A percentile compares a stretch with the other conserved stretches of the same genome.
phyloP scores from a whole-genome alignment of 2,113 vertebrate species.

The Tylochromis polylepis region DNA sequence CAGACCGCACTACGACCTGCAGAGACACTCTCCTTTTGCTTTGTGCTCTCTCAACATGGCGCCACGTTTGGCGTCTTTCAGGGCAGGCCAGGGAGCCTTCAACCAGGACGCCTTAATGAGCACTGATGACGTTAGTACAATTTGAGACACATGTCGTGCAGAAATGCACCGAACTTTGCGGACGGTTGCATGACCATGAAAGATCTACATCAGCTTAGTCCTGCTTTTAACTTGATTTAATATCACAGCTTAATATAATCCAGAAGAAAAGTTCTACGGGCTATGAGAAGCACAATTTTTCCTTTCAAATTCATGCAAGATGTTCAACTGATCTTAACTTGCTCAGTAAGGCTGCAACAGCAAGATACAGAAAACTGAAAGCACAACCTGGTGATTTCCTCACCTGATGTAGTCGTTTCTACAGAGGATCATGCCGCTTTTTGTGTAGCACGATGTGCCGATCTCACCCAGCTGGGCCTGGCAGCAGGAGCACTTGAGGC shows the following conservation, averaged over 20 bases:
- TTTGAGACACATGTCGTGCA: slow-evolving; percentile 44
- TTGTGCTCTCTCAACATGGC: slow-evolving; percentile 51
- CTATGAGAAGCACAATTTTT: not conserved
- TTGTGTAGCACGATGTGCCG: slow-evolving; percentile 97
- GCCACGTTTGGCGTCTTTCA: slow-evolving; percentile 41
- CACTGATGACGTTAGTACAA: slow-evolving; percentile 22
- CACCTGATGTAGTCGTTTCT: slow-evolving; percentile 99
- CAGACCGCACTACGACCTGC: slow-evolving; percentile 30
- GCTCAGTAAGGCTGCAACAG: not conserved
- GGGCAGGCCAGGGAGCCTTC: not conserved
- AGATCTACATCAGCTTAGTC: not conserved
- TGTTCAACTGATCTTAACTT: not conserved
- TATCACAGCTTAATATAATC: not conserved
- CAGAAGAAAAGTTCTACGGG: not conserved
- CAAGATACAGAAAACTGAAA: not conserved
- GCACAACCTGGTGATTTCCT: slow-evolving; percentile 19
- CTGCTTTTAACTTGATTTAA: not conserved
- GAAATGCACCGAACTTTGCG: not conserved
- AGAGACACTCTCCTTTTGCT: slow-evolving; percentile 30
- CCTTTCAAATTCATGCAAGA: not conserved
- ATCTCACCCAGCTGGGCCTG: slow-evolving; percentile 99
- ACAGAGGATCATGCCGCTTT: slow-evolving; percentile 99
- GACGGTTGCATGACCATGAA: slow-evolving; percentile 5
- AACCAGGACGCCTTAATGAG: not conserved
- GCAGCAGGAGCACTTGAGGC: slow-evolving; percentile 98